Conservation (phyloP, 1,140 invertebrate species). For the Stegodyphus mimosarum region DNA sequence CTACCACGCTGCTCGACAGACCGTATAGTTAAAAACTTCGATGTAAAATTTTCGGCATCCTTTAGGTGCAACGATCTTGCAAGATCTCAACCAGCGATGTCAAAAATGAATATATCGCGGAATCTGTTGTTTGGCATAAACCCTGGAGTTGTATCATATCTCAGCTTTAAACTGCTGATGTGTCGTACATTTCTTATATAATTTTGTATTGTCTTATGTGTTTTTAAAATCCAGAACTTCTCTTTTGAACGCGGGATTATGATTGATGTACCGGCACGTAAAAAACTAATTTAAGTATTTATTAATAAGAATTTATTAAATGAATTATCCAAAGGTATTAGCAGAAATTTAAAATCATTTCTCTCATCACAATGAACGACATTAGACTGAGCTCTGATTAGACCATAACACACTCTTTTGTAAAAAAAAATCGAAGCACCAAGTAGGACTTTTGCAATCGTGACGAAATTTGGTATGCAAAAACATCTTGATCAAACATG, state of each 20-base stretch:
- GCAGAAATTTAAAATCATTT: constrained; percentile 16
- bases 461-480: no score
- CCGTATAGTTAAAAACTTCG: constrained; percentile 47
- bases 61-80: constrained; percentile 65
- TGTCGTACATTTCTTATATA: constrained; percentile 11
- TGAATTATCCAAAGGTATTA: constrained; percentile 28
- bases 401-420: no score
- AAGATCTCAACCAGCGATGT: constrained; percentile 66
- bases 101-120: constrained; percentile 64
- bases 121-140: constrained; percentile 64
- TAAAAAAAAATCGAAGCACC: no score
- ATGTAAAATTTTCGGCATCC: constrained; percentile 39
- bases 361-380: constrained; percentile 5
- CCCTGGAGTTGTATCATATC: neutral
- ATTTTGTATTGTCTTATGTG: constrained; percentile 24
- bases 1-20: constrained; percentile 65
- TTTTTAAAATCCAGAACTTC: constrained; percentile 46
- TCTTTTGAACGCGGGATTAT: constrained; percentile 20
- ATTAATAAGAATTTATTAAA: constrained; percentile 19
- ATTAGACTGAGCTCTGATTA: constrained; percentile 22
- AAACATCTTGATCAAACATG: no score
- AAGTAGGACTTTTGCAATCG: no score
- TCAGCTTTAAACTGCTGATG: constrained; percentile 10
- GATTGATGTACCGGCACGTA: constrained; percentile 5
- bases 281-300: neutral